Evolutionary conservation across 2,113 vertebrate genomes (phyloP), one percentile per base, ranked within the genome.

Genomic region (Prolemur simus): DNA sequence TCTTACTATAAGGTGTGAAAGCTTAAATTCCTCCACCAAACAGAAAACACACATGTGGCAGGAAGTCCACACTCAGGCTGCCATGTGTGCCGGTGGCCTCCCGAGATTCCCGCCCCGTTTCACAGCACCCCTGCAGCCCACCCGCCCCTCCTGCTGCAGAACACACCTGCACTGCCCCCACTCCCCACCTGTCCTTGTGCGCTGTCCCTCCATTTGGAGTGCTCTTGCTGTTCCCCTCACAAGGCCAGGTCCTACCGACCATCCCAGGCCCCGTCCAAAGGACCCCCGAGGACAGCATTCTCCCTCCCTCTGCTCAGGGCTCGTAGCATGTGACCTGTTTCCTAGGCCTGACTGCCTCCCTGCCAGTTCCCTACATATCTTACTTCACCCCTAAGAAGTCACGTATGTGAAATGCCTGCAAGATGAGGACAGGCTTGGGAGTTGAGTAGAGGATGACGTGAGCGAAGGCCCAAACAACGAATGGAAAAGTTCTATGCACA

Each of bases 151-250:
- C 29, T 42, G 64, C n/a, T 32, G 34, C n/a, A 13, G 10, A 14
- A 27, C 23, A 11, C 5, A 2, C 66, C n/a, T 29, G 27, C 0
- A 0, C 7, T 0, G 3, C 27, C 15, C 0, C 18, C 6, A 3
- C 56, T 45, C 25, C 5, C 54, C 34, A 2, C 13, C 18, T 58
- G 47, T 25, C 18, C 23, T 71, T 20, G 1, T 1, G 37, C 34
- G 20, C 5, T 27, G 42, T 9, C 39, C 3, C 21, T 39, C 39
- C 23, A 3, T 18, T 18, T 47, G 1, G 0, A 5, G 32, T 11
- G 23, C 20, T 20, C 27, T 20, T 29, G 73, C 39, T 20, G 0
- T 8, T 78, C 45, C 77, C 21, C 20, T 60, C 20, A 3, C 11
- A 0, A 4, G 49, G 15, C 32, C 7, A 2, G 56, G 6, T 37